Evolutionary conservation across 30 jellyfish, hydroid and myxozoan genomes (phyloP), one percentile per base, ranked within the genome.

Genomic region (Hydractinia echinata): DNA sequence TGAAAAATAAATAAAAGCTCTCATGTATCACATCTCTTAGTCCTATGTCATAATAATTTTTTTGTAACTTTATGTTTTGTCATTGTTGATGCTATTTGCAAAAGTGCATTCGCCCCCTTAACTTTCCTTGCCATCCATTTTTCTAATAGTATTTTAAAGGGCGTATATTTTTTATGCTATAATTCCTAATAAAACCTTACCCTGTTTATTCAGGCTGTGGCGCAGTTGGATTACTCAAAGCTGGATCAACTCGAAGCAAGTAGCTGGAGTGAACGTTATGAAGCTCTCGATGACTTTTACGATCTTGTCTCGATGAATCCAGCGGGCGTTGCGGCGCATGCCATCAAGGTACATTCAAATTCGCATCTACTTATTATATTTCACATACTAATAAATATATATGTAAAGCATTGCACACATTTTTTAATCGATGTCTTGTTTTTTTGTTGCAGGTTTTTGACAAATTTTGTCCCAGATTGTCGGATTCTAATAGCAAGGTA

Each of bases 401-500:
- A 21, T 6, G 16, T 10, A 7, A n/a, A 67, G 4, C 62, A 21
- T 54, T 54, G 44, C 21, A 30, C 2, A 30, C 2, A 73, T 10
- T 51, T 20, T 14, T 0, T 73, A 11, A 49, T 73, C 15, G 2
- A 18, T 4, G 58, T 20, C 68, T 51, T 76, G 16, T 76, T 79
- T 10, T 0, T 67, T 20, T 53, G 11, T 58, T 76, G 5, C 74
- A 91, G 97, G 91, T 93, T 7, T 87, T 86, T 79, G 99, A 93
- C 77, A 81, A 81, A 71, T 88, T 83, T 54, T 62, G 81, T 5
- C 99, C 96, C 55, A 81, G 99, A 61, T 86, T 93, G 48, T 60
- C 94, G 7, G 99, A 93, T 77, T 83, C 99, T 4, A 93, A 93
- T 78, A 93, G 95, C 89, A 93, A 93, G 83, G 99, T 93, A 81